Conservation (phyloP, 2,888 invertebrate species). For the Aethes cnicana region DNA sequence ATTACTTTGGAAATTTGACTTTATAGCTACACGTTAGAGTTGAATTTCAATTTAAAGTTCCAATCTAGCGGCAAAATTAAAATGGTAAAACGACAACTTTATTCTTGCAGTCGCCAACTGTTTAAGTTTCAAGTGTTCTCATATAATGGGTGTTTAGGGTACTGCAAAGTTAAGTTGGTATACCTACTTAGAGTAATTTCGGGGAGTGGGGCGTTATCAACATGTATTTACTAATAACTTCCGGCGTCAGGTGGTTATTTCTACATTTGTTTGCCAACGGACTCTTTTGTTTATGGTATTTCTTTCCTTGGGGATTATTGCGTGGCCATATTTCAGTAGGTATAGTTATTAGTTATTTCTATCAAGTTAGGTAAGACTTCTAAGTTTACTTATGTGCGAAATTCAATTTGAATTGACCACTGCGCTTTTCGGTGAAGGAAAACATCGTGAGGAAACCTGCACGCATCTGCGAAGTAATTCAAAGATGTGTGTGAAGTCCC, state of each 20-base stretch:
- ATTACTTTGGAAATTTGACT: not conserved
- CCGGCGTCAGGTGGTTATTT: slow-evolving; percentile 73
- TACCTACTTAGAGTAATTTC: slow-evolving; percentile 63
- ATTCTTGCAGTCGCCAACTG: not conserved
- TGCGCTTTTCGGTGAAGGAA: no score
- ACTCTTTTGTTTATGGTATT: slow-evolving; percentile 30
- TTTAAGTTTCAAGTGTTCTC: no score
- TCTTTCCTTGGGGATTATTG: slow-evolving; percentile 8
- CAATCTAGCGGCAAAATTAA: not conserved
- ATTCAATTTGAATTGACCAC: no score
- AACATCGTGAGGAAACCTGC: no score
- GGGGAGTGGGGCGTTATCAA: slow-evolving; percentile 74
- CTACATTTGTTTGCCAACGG: slow-evolving; percentile 30
- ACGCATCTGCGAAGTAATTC: no score
- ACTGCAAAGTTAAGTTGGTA: slow-evolving; percentile 41
- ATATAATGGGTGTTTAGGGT: not conserved
- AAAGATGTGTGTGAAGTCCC: no score
- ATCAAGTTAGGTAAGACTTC: no score
- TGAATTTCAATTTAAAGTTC: not conserved
- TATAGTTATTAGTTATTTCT: no score
- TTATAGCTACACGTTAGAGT: not conserved
- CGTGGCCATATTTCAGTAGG: not conserved
- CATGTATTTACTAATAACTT: slow-evolving; percentile 83
- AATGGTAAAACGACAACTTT: slow-evolving; percentile 1
- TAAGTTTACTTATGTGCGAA: no score